Percentiles rank a stretch among this genome's conserved stretches.
phyloP scores from a whole-genome alignment of 2,888 invertebrate species.

The Cataglyphis albicans region DNA sequence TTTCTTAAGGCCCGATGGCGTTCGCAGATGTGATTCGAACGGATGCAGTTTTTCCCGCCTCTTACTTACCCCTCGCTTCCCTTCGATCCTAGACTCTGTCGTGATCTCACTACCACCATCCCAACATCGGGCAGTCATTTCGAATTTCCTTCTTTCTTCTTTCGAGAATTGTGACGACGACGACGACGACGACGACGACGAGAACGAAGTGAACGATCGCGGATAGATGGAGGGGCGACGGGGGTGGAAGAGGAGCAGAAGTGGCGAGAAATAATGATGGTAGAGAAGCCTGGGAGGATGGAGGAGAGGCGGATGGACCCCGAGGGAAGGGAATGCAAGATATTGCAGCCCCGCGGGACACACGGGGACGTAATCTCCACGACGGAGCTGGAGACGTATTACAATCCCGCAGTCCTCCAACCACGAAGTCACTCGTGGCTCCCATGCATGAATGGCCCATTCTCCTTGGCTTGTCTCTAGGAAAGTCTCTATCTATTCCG shows the following conservation, averaged over 20 bases:
- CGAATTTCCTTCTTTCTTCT: conserved; percentile 71
- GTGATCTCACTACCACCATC: conserved; percentile 50
- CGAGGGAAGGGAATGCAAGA: conserved; percentile 84
- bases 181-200: conserved; percentile 28
- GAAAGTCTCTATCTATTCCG: conserved; percentile 83
- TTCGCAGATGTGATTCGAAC: conserved; percentile 79
- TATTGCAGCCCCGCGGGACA: conserved; percentile 86
- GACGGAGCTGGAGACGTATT: conserved; percentile 84
- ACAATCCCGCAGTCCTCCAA: conserved; percentile 83
- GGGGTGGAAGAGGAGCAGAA: conserved; percentile 62
- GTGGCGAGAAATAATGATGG: conserved; percentile 59
- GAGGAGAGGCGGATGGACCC: conserved; percentile 64
- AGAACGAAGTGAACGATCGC: conserved; percentile 63
- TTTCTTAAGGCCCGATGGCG: conserved; percentile 84
- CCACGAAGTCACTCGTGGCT: conserved; percentile 81
- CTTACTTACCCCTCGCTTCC: conserved; percentile 68
- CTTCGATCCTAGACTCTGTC: conserved; percentile 52
- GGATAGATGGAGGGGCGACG: conserved; percentile 62
- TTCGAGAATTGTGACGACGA: conserved; percentile 58
- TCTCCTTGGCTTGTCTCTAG: conserved; percentile 85
- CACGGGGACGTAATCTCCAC: conserved; percentile 85
- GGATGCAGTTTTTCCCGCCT: conserved; percentile 78
- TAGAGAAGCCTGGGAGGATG: conserved; percentile 51
- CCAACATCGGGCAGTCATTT: conserved; percentile 53
- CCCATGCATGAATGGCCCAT: conserved; percentile 84